A percentile compares a stretch with the other conserved stretches of the same genome.
Evolutionary conservation across 2,797 vertebrate species (phyloP).

Genomic region (Pelochelys cantorii): DNA sequence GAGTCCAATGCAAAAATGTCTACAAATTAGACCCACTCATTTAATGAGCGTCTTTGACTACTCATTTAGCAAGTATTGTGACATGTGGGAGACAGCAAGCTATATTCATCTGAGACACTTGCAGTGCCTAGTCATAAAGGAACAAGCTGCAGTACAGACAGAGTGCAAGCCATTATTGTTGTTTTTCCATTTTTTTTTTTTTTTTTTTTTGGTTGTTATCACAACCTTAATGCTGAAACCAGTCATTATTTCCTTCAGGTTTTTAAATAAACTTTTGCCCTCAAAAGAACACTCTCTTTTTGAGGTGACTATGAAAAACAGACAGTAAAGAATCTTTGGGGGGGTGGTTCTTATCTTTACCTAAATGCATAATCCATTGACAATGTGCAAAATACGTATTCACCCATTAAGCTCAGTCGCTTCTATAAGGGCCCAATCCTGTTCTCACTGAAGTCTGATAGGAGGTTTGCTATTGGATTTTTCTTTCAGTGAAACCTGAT

Average conservation of each 20-base stretch:
- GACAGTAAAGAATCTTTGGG: background rate
- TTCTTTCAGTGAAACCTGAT: background rate
- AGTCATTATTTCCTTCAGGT: background rate
- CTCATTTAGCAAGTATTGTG: background rate
- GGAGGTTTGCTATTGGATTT: background rate
- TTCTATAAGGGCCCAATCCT: background rate
- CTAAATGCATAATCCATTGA: background rate
- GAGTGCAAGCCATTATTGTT: background rate
- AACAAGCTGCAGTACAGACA: background rate
- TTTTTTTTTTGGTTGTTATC: background rate
- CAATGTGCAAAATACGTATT: background rate
- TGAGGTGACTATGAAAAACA: background rate
- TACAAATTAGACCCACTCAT: background rate
- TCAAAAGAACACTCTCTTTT: background rate
- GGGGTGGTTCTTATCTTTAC: rapidly evolving
- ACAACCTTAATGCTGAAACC: background rate
- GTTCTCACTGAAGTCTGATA: rapidly evolving
- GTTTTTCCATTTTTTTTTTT: background rate
- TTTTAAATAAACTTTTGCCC: background rate
- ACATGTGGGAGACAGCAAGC: background rate
- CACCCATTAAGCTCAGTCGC: background rate
- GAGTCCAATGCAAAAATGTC: slow-evolving; percentile 6
- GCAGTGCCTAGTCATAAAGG: background rate
- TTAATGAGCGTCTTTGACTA: slow-evolving; percentile 40
- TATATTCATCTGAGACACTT: background rate